phyloP scores from a whole-genome alignment of 2,797 vertebrate species.

The Zonotrichia albicollis region DNA sequence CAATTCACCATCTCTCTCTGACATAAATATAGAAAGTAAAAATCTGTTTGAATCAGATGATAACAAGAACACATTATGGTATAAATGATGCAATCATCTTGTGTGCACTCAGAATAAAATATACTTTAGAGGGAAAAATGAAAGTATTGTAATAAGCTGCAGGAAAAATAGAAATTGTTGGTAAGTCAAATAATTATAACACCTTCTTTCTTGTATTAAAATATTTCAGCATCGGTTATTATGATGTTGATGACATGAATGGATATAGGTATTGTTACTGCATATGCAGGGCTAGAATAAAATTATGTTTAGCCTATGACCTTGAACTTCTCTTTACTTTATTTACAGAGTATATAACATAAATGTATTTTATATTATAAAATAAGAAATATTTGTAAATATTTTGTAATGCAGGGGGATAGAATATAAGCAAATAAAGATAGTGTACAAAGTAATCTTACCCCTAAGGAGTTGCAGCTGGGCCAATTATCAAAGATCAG shows the following conservation, averaged over 20 bases:
- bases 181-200: neutral
- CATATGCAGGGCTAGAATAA: neutral
- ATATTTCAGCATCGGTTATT: neutral
- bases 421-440: no score
- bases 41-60: neutral
- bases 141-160: neutral
- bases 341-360: neutral
- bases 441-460: no score
- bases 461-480: no score
- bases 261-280: neutral
- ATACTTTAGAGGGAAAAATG: neutral
- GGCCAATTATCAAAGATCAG: no score
- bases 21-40: neutral
- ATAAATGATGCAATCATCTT: neutral
- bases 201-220: neutral
- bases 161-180: neutral
- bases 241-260: neutral
- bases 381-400: neutral
- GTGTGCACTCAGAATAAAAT: neutral
- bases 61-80: neutral
- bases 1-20: neutral
- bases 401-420: neutral
- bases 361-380: neutral
- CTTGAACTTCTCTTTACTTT: neutral
- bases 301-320: neutral